Evolutionary conservation across 2,797 vertebrate species (phyloP), one percentile per base, ranked within the genome.

Genomic region (Lates japonicus): DNA sequence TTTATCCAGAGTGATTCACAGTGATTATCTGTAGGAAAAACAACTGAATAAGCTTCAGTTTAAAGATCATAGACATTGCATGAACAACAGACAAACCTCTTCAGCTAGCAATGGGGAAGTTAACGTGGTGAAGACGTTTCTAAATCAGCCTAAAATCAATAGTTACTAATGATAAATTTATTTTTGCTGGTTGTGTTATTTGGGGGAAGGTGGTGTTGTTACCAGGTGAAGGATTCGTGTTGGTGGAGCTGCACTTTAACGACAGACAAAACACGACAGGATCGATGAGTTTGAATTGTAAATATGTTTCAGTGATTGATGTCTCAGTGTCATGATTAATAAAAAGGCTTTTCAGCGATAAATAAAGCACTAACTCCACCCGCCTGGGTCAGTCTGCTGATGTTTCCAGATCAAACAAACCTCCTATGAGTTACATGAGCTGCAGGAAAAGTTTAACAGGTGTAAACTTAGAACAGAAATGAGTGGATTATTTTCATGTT

Each of bases 361-460:
- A 94, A 93, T 90, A 91, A 92, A 92, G 59, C 78, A 88, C 87
- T 88, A 91, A 92, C 90, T 87, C 83, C 76, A 88, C 64, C 55
- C 0, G 13, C 0, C 67, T 1, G 78, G 65, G 62, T 88, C 86
- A 0, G 31, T 31, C 20, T 76, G 51, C 14, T 77, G 0, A 2
- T 67, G 60, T 70, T 22, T 16, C 46, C 49, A 22, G 0, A 76
- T 57, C 31, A 71, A 70, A 20, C 22, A 1, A 29, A 25, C 20
- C 48, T 51, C 22, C 4, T 12, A 2, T 5, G 16, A 63, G 41
- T 16, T 48, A 19, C 44, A 48, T 13, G 22, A 52, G 51, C 51
- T 14, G 22, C 22, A 52, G 51, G 10, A 22, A 6, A 46, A 10
- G 10, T 51, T 51, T 51, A 3, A 25, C 49, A n/a, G 20, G 49